phyloP scores from a whole-genome alignment of 2,888 invertebrate genomes.

The Pheosia tremula region DNA sequence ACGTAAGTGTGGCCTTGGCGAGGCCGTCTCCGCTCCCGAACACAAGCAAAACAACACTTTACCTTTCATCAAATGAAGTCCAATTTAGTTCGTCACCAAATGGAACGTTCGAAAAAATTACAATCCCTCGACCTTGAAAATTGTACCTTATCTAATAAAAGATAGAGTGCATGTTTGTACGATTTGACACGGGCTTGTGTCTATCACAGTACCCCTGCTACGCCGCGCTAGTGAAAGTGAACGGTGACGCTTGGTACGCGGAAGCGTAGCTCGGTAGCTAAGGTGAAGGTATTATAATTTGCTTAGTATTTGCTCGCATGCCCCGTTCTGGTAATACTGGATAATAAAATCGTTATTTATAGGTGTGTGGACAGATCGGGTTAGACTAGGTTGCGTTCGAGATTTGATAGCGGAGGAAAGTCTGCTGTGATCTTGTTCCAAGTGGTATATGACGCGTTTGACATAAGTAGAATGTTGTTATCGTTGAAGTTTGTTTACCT shows the following conservation, averaged over 20 bases:
- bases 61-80: constrained; percentile 41
- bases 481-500: not conserved
- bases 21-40: constrained; percentile 53
- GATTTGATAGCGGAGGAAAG: constrained; percentile 51
- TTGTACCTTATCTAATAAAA: constrained; percentile 39
- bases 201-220: constrained; percentile 55
- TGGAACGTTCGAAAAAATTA: constrained; percentile 46
- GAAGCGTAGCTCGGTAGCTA: constrained; percentile 71
- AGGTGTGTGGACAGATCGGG: constrained; percentile 36
- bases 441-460: constrained; percentile 2
- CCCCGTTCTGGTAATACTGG: constrained; percentile 54
- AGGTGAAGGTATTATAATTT: constrained; percentile 67
- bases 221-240: constrained; percentile 73
- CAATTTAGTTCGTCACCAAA: constrained; percentile 46
- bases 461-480: not conserved
- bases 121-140: constrained; percentile 34
- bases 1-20: constrained; percentile 72
- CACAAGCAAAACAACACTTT: constrained; percentile 43
- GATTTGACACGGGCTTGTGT: constrained; percentile 26
- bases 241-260: constrained; percentile 67
- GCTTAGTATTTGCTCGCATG: constrained; percentile 59
- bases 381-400: constrained; percentile 39
- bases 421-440: constrained; percentile 5
- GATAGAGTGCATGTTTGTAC: constrained; percentile 51
- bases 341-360: constrained; percentile 55